These are phyloP conservation scores for Papilio polyxenes DNA, from an alignment of 1,140 invertebrate genomes.

Conservation along the genomic window DNA sequence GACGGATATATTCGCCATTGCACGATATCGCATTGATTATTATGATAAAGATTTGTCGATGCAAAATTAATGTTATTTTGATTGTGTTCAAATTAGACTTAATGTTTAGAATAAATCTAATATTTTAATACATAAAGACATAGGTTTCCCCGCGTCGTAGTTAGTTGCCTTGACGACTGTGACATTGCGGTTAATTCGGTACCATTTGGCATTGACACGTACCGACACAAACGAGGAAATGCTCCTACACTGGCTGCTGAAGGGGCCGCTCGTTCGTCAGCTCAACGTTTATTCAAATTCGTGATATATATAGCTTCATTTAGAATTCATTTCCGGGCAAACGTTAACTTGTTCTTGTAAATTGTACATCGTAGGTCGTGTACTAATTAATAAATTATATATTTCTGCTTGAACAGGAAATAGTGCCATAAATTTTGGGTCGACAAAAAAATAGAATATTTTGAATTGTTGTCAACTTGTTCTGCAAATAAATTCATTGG, in stretches of 20 bases:
- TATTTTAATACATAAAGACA: conserved; percentile 13
- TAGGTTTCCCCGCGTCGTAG: conserved; percentile 45
- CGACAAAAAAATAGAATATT: background rate
- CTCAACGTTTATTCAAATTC: conserved; percentile 39
- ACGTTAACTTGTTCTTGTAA: conserved; percentile 13
- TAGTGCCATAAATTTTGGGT: background rate
- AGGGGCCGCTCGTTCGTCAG: conserved; percentile 45
- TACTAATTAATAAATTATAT: conserved; percentile 17
- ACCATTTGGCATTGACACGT: conserved; percentile 70
- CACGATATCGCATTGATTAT: background rate
- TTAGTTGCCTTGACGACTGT: conserved; percentile 59
- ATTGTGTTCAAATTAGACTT: background rate
- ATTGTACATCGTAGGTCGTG: conserved; percentile 27
- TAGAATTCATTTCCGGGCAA: conserved; percentile 27
- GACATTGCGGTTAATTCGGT: conserved; percentile 75
- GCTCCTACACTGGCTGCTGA: conserved; percentile 46
- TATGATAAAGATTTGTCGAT: background rate
- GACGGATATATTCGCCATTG: background rate
- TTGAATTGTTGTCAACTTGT: background rate
- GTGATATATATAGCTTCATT: conserved; percentile 24
- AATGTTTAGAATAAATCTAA: conserved; percentile 9
- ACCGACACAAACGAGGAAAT: conserved; percentile 72
- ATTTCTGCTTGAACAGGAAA: background rate
- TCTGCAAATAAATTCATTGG: no score
- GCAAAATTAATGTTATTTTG: background rate